Conservation (phyloP, 2,797 vertebrate species). For the Falco peregrinus region DNA sequence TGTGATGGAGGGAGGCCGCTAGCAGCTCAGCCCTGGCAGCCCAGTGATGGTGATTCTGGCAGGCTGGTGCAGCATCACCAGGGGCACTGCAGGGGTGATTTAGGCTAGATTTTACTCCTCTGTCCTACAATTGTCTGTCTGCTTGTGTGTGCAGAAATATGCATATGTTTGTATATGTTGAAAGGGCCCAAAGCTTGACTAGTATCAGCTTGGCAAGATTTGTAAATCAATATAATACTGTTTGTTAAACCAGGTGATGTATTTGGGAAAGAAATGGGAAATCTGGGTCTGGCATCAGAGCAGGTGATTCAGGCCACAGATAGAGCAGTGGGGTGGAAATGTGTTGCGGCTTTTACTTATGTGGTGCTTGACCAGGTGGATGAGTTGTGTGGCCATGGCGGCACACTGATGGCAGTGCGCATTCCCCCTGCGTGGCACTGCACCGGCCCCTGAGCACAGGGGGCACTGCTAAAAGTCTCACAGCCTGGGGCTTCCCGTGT, state of each 20-base stretch:
- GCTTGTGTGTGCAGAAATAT: not conserved
- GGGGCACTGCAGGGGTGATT: not conserved
- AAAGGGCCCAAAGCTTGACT: not conserved
- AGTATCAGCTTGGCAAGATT: not conserved
- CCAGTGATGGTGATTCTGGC: not conserved
- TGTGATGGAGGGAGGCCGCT: not conserved
- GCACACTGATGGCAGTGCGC: rapidly evolving
- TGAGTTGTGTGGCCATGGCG: rapidly evolving
- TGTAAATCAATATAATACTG: rapidly evolving
- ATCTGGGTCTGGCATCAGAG: not conserved
- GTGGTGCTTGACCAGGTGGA: not conserved
- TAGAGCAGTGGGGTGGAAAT: not conserved
- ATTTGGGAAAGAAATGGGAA: not conserved
- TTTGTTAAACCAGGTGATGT: not conserved
- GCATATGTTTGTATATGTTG: rapidly evolving
- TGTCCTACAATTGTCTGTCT: not conserved
- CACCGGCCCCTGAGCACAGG: rapidly evolving
- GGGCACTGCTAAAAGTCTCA: not conserved
- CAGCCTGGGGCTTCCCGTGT: not conserved
- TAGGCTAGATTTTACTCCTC: not conserved
- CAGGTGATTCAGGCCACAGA: not conserved
- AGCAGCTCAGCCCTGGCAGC: not conserved
- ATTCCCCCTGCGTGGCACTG: rapidly evolving
- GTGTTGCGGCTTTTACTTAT: not conserved
- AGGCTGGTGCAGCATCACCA: not conserved